Base-by-base conservation (phyloP, 1,140 invertebrate genomes). In the Lepidurus packardi region DNA sequence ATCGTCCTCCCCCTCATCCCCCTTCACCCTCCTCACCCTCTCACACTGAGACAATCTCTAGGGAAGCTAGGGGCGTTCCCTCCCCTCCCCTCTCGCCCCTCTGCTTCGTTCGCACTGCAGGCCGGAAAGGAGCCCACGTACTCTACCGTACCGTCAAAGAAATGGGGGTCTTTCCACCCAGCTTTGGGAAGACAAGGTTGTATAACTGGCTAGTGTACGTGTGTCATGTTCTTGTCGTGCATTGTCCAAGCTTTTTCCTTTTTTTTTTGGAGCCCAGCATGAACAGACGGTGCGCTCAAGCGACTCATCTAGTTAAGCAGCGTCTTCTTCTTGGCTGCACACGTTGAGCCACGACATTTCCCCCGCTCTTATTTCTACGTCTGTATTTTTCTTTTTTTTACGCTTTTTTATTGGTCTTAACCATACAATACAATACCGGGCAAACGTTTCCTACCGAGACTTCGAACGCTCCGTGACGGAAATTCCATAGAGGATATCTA, bases 261-360 rank as follows among this genome's bases (percentile, higher is more conserved):
- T 65, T 65, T 65, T 65, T 21, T 13, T 65, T 6, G 16, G 53
- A n/a, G 16, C 53, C 13, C 21, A 65, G 53, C 53, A 65, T 65
- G 53, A 65, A 7, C 53, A 65, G 53, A 65, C 53, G 53, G 9
- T 65, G 53, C 53, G 53, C 53, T 65, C 53, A 65, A 65, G 53
- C 53, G 53, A 65, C 53, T 65, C 53, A 65, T 65, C 53, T 65
- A 65, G 53, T 65, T 65, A 65, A 65, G 53, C 53, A n/a, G 6
- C 9, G 6, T 21, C 16, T 65, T 65, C 53, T 65, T 65, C 45
- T 65, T 65, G 53, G 53, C 1, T 65, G 53, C 53, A 65, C 53
- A 65, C 53, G 53, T 65, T 65, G 53, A 65, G 21, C 53, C 53
- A 65, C 21, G 8, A 16, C 53, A 0, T 65, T n/a, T 65, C 21